Evolutionary conservation across 2,797 vertebrate species (phyloP).

Genomic region (Danionella dracula): DNA sequence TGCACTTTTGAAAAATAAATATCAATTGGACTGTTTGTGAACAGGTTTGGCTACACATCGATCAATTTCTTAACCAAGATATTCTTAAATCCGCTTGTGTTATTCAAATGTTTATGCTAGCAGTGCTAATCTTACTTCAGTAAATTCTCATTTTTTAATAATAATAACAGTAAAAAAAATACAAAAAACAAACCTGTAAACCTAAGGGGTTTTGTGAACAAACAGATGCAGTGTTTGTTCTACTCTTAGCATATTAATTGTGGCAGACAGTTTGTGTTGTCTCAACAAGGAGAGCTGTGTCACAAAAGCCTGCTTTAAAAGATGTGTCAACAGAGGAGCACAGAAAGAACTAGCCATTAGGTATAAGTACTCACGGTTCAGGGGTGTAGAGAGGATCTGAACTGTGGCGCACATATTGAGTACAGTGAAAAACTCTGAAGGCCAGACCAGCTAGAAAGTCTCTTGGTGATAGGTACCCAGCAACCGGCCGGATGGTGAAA

Average conservation of each 20-base stretch:
- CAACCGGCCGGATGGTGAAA: constrained; percentile 93
- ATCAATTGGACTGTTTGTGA: too few relatives aligned
- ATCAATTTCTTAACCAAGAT: too few relatives aligned
- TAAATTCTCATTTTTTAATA: too few relatives aligned
- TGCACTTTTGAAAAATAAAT: too few relatives aligned
- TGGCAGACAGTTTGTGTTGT: background rate
- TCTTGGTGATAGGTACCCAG: constrained; percentile 90
- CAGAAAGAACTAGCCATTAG: background rate
- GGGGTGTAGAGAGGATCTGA: constrained; percentile 95
- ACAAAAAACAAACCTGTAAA: too few relatives aligned
- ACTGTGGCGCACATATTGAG: constrained; percentile 95
- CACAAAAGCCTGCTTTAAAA: background rate
- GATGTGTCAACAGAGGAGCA: background rate
- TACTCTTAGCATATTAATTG: background rate
- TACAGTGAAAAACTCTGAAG: constrained; percentile 97
- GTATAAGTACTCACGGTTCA: constrained; percentile 80
- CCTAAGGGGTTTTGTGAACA: too few relatives aligned
- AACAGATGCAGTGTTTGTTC: background rate
- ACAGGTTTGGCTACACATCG: too few relatives aligned
- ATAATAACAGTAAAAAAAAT: too few relatives aligned
- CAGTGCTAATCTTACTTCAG: too few relatives aligned
- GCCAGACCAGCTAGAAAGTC: constrained; percentile 96
- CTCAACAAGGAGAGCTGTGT: background rate
- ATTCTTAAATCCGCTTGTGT: too few relatives aligned
- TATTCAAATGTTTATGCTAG: too few relatives aligned